phyloP scores from a whole-genome alignment of 2,888 invertebrate species.

The Invenusta paracnida region DNA sequence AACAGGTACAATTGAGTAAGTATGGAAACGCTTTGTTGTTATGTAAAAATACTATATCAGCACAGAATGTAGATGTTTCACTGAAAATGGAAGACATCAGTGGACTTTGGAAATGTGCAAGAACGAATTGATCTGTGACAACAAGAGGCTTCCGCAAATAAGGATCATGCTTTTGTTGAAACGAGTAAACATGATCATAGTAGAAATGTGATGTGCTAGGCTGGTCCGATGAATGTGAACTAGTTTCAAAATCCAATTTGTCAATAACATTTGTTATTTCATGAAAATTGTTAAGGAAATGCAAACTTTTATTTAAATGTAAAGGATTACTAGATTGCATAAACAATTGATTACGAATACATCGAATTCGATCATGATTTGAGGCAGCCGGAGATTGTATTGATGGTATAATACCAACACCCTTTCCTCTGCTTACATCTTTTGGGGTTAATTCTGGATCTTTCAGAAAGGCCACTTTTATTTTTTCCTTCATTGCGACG shows the following conservation, averaged over 20 bases:
- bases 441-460: background rate
- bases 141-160: background rate
- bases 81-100: background rate
- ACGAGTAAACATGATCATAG: background rate
- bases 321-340: no score
- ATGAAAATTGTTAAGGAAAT: background rate
- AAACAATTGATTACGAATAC: background rate
- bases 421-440: background rate
- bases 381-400: background rate
- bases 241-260: background rate
- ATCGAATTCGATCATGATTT: background rate
- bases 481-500: background rate
- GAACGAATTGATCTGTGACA: background rate
- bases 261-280: background rate
- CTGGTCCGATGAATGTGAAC: no score
- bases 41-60: background rate
- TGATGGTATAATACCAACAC: background rate
- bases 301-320: background rate
- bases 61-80: background rate
- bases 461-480: background rate
- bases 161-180: background rate
- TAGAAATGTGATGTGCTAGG: background rate
- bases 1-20: background rate
- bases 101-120: background rate
- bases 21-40: background rate